Base-by-base conservation (phyloP, 64 coral and sea anemone genomes). In the Dendronephthya gigantea region DNA sequence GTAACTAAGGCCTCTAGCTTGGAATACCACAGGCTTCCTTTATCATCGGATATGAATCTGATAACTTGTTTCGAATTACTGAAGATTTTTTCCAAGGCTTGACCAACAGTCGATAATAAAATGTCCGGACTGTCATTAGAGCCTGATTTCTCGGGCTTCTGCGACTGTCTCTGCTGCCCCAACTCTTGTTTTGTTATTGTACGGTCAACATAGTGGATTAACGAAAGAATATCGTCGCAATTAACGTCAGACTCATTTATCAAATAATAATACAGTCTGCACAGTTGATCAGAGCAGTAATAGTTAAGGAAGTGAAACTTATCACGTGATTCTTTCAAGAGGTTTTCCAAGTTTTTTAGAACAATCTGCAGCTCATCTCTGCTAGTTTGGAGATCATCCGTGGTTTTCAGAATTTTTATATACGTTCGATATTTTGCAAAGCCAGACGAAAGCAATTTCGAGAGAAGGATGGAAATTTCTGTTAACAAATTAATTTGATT, bases 231-330 rank as follows among this genome's bases (percentile, higher is more conserved):
- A 9, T 38, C 36, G 12, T 90, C 17, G 14, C 48, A 81, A 45
- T 45, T 6, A 45, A 45, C 83, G 2, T 81, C 17, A 76, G 83
- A 85, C 39, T 29, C 7, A 35, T 90, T 72, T 19, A 69, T 72
- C 41, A 90, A 90, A 25, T 74, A 85, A 7, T 81, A 72, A n/a
- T 85, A 36, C 40, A 86, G 58, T 35, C 22, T 90, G 84, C 85
- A 90, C 35, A 93, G 92, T 52, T 93, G 88, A 82, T 88, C 88
- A 6, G 93, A 84, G 45, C 91, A 90, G n/a, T 92, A 96, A 75
- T 82, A 96, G 51, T 96, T 96, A 28, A 95, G 82, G 45, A 84
- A 95, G 84, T 86, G 87, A 39, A 88, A 31, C 16, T 94, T 13
- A 41, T 94, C 7, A 22, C 90, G 90, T 27, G 91, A 62, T 50